Evolutionary conservation across 2,113 vertebrate species (phyloP).

Genomic region (Romanogobio albipinnatus): DNA sequence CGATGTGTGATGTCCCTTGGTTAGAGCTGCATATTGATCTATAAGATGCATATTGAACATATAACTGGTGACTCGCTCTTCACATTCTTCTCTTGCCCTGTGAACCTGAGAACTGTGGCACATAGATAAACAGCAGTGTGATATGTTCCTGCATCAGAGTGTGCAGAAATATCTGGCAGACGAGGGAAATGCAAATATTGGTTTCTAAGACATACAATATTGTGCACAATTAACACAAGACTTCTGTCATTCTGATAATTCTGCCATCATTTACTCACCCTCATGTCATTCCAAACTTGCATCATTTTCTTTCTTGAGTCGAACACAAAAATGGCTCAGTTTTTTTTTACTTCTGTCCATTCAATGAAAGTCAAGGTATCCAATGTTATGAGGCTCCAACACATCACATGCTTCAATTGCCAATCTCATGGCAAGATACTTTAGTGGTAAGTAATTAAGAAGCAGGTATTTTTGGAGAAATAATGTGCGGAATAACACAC

Average conservation of each 20-base stretch:
- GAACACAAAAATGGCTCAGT: too few species aligned
- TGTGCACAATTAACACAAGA: background rate
- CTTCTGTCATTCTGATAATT: too few species aligned
- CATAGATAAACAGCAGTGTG: background rate
- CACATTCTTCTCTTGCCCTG: background rate
- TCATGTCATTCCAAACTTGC: too few species aligned
- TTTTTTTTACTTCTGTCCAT: too few species aligned
- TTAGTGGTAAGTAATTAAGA: background rate
- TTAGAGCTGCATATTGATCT: slow-evolving; percentile 3
- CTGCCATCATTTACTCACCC: too few species aligned
- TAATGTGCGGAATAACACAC: background rate
- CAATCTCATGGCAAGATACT: background rate
- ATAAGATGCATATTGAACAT: background rate
- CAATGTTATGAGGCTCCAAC: too few species aligned
- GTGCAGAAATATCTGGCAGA: slow-evolving; percentile 4
- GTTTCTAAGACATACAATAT: background rate
- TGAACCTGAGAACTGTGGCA: background rate
- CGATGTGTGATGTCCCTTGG: background rate
- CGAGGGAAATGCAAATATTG: background rate
- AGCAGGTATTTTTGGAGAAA: background rate
- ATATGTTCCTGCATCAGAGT: background rate
- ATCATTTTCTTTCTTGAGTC: too few species aligned
- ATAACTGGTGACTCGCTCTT: background rate
- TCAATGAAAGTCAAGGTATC: too few species aligned
- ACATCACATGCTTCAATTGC: background rate